Base-by-base conservation (phyloP, 2,888 invertebrate species). In the Amphipyra berbera region DNA sequence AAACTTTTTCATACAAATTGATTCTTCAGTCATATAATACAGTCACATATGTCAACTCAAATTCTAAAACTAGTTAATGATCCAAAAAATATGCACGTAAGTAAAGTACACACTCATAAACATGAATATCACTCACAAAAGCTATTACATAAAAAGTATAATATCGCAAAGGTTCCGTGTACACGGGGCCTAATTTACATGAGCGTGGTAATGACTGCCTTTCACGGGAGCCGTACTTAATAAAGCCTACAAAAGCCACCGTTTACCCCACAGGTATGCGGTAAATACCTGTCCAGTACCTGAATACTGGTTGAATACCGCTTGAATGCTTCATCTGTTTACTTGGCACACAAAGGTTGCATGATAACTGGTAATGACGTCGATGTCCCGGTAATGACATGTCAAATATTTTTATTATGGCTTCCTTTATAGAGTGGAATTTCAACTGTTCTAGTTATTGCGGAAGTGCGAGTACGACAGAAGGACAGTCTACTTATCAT, bases 301-400 rank as follows among this genome's bases (percentile, higher is more conserved):
- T 55, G 46, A 60, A 68, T 61, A 55, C 53, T 46, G 53, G 21
- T 13, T 74, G 53, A 60, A 68, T 61, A 55, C 53, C 49, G 53
- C 21, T 13, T 74, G 53, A 62, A 57, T 50, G 40, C 49, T 30
- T n/a, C 49, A n/a, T 27, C 38, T 71, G 71, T 74, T 71, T 61
- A 49, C 56, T 42, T 50, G 64, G 40, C 46, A 70, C 14, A 70
- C 63, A 49, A 57, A 69, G 50, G 27, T 71, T 44, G 75, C 75
- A 71, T 70, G 75, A 41, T 35, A 47, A n/a, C 42, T 21, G 45
- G 57, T 58, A 74, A 71, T 74, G 70, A 74, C 13, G 49, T 35
- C 46, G 53, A 42, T 21, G 21, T 50, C 10, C 15, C 33, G 38
- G 27, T 47, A 40, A 54, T 59, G 45, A 21, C 10, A 47, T 37